phyloP scores from a whole-genome alignment of 2,888 invertebrate species.

The Hetaerina titia region DNA sequence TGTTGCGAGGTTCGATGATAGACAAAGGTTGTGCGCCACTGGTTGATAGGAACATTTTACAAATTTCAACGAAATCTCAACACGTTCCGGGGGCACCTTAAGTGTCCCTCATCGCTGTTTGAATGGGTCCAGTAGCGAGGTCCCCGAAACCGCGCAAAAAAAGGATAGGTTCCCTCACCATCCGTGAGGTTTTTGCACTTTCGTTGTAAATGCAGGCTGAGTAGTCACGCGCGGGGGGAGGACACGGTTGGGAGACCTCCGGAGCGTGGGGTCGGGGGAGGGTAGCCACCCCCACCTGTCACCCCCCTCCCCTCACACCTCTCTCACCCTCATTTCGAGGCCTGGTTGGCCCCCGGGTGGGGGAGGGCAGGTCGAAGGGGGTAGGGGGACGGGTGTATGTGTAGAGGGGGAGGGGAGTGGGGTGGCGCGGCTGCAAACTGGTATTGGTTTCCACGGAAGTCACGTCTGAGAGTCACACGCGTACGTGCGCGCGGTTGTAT shows the following conservation, averaged over 20 bases:
- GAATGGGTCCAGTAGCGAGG: too few species aligned
- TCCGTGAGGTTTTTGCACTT: not conserved
- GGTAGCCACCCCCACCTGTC: conserved; percentile 42
- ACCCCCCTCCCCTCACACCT: conserved; percentile 18
- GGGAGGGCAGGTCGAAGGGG: too few species aligned
- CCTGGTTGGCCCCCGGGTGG: conserved; percentile 39
- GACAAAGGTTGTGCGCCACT: too few species aligned
- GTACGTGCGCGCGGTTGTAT: not conserved
- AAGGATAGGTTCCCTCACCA: too few species aligned
- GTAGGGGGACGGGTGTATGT: too few species aligned
- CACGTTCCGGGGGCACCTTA: too few species aligned
- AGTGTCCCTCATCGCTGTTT: too few species aligned
- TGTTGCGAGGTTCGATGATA: too few species aligned
- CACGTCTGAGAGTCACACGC: conserved; percentile 25
- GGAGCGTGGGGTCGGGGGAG: conserved; percentile 59
- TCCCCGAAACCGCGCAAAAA: too few species aligned
- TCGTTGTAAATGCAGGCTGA: not conserved
- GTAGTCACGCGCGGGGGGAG: not conserved
- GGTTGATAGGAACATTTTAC: too few species aligned
- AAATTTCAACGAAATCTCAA: too few species aligned
- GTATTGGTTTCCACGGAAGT: conserved; percentile 48
- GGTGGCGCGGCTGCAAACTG: not conserved
- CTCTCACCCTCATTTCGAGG: conserved; percentile 54
- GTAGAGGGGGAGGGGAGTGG: conserved; percentile 64
- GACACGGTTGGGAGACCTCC: not conserved